phyloP scores from a whole-genome alignment of 2,797 vertebrate species.

The Bradypodion ventrale region DNA sequence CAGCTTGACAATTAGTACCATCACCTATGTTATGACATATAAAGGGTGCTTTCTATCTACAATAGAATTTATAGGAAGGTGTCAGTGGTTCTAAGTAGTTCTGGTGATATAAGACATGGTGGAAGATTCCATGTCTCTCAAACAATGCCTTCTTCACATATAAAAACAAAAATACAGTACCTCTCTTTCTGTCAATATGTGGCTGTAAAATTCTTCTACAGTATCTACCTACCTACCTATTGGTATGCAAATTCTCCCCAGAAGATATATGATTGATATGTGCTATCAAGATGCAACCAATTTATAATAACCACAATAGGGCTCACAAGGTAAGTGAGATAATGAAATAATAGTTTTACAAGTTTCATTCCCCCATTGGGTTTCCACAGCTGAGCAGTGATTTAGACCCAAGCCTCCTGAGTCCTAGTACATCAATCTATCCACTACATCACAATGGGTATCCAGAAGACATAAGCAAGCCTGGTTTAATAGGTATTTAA shows the following conservation, averaged over 20 bases:
- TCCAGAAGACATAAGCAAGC: background rate
- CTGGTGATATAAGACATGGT: conserved; percentile 26
- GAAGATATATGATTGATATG: too few species aligned
- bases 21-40: conserved; percentile 30
- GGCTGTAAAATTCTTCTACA: too few species aligned
- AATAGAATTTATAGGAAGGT: conserved; percentile 38
- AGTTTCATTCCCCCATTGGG: too few species aligned
- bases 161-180: conserved; percentile 32
- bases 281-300: too few species aligned
- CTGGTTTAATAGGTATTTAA: background rate
- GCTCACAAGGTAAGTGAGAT: too few species aligned
- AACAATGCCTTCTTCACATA: conserved; percentile 28
- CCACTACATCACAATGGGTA: too few species aligned
- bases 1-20: conserved; percentile 45
- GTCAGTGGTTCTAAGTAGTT: conserved; percentile 12
- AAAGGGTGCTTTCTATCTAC: conserved; percentile 35
- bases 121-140: conserved; percentile 13
- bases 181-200: too few species aligned
- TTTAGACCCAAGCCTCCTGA: too few species aligned
- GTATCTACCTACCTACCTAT: background rate
- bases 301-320: too few species aligned
- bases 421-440: too few species aligned
- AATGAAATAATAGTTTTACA: too few species aligned
- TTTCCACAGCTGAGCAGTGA: too few species aligned
- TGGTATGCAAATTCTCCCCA: conserved; percentile 11